Evolutionary conservation across 2,888 invertebrate genomes (phyloP).

Genomic region (Lasioglossum figueresi): DNA sequence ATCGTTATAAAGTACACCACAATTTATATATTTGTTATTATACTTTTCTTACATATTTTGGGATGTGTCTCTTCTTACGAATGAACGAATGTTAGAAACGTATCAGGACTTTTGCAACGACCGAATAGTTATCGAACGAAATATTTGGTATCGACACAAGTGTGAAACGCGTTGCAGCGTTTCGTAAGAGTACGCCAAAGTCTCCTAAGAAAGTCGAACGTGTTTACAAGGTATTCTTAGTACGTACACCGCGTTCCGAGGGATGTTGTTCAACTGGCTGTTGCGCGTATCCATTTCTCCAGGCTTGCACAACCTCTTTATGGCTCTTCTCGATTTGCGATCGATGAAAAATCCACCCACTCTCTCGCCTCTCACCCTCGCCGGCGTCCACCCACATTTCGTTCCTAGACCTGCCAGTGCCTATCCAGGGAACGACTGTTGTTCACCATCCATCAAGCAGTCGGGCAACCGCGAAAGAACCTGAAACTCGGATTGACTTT

Average conservation of each 20-base stretch:
- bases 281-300: constrained; percentile 46
- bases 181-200: not conserved
- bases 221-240: constrained; percentile 32
- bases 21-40: no score
- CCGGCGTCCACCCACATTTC: constrained; percentile 75
- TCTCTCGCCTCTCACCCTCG: constrained; percentile 69
- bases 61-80: no score
- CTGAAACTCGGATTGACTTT: constrained; percentile 46
- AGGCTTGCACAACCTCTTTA: constrained; percentile 53
- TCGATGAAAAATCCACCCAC: constrained; percentile 73
- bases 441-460: constrained; percentile 65
- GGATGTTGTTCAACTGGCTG: constrained; percentile 30
- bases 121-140: no score
- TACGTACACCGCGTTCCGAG: constrained; percentile 24
- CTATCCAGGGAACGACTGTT: constrained; percentile 37
- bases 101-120: no score
- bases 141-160: no score
- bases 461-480: constrained; percentile 45
- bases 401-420: constrained; percentile 58
- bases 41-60: no score
- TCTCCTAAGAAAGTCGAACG: not conserved
- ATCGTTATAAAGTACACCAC: no score
- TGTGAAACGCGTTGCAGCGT: not conserved
- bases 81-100: no score
- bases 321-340: constrained; percentile 62